These are phyloP conservation scores for Poecilia wingei DNA, from an alignment of 2,797 vertebrate genomes.

Conservation along the genomic window DNA sequence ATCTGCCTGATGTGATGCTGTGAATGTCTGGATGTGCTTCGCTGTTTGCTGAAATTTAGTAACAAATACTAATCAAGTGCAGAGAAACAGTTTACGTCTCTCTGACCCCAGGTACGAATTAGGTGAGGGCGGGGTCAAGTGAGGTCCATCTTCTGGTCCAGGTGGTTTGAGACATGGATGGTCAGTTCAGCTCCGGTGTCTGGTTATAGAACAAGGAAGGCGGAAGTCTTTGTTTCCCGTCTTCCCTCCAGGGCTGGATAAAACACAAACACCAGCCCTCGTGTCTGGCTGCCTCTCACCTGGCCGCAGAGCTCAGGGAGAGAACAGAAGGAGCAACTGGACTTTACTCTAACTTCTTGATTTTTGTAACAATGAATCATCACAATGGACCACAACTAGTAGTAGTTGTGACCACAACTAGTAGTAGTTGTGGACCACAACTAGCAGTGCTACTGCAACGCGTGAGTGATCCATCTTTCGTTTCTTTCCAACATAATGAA, in stretches of 20 bases:
- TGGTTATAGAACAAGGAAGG: slow-evolving; percentile 41
- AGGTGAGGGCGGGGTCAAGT: slow-evolving; percentile 61
- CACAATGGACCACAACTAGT: background rate
- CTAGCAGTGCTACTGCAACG: no score
- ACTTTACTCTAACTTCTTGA: background rate
- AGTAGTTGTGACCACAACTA: no score
- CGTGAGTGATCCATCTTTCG: background rate
- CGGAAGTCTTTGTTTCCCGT: slow-evolving; percentile 72
- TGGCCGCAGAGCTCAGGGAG: slow-evolving; percentile 28
- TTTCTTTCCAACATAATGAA: background rate
- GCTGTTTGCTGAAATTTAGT: background rate
- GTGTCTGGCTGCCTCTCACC: slow-evolving; percentile 28
- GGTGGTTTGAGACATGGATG: slow-evolving; percentile 78
- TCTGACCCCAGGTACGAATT: slow-evolving; percentile 56
- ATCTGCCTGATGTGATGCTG: background rate
- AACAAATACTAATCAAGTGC: background rate
- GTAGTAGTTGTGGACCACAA: no score
- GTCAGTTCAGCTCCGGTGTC: slow-evolving; percentile 76
- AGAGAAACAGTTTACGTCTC: background rate
- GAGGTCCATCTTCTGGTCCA: slow-evolving; percentile 72
- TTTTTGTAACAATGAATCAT: no score
- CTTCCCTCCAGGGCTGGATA: slow-evolving; percentile 61
- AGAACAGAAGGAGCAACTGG: background rate
- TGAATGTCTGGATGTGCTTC: background rate
- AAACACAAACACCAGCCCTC: slow-evolving; percentile 55